These are phyloP conservation scores for Cercopithecus hamlyni DNA, from an alignment of 2,797 vertebrate genomes.

Conservation along the genomic window DNA sequence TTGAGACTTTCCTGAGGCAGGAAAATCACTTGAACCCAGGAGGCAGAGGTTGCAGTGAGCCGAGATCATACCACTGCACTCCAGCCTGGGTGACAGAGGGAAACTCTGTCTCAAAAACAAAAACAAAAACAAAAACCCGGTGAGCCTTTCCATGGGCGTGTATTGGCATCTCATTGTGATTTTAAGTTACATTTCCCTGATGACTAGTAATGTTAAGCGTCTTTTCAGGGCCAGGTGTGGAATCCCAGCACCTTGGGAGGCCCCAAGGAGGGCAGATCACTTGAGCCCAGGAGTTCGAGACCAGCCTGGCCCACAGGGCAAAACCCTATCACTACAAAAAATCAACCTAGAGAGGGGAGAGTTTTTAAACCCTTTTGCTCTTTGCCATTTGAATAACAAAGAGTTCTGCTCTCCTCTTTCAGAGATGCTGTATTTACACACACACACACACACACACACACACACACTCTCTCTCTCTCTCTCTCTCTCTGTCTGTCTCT, in stretches of 20 bases:
- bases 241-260: neutral
- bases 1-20: too few species aligned
- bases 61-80: too few species aligned
- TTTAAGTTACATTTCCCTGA: neutral
- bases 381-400: neutral
- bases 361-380: neutral
- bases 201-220: neutral
- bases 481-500: neutral
- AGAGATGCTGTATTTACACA: neutral
- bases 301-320: neutral
- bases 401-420: neutral
- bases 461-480: neutral
- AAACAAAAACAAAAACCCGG: neutral
- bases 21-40: too few species aligned
- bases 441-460: too few species aligned
- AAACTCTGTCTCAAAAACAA: too few species aligned
- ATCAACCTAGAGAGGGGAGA: rapidly evolving
- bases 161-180: neutral
- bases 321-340: neutral
- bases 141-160: neutral
- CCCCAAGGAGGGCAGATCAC: neutral
- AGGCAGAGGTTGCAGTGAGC: too few species aligned
- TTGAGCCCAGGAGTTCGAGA: neutral
- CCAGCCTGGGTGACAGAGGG: too few species aligned
- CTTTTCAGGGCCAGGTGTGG: neutral